A percentile compares a stretch with the other conserved stretches of the same genome.
Conservation (phyloP, 2,888 invertebrate genomes). For the Drosophila kuntzei region DNA sequence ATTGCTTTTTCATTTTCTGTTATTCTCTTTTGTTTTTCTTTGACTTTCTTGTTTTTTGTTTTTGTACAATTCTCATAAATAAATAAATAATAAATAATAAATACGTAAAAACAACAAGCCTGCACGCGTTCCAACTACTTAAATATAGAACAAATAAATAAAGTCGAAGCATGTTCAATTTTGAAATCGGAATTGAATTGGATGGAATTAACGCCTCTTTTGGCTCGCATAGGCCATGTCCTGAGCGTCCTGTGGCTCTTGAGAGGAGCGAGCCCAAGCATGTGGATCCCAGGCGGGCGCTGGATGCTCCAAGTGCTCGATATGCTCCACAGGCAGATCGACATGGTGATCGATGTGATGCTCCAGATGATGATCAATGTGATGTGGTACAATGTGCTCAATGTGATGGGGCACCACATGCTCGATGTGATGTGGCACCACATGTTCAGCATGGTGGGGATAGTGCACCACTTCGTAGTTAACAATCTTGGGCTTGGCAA, state of each 20-base stretch:
- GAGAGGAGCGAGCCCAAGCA: conserved; percentile 88
- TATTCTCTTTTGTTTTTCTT: conserved; percentile 29
- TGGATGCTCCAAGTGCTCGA: conserved; percentile 86
- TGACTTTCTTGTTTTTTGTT: conserved; percentile 45
- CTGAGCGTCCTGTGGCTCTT: conserved; percentile 84
- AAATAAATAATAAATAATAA: conserved; percentile 70
- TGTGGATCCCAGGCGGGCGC: conserved; percentile 86
- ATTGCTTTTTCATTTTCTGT: conserved; percentile 25
- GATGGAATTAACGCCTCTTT: conserved; percentile 61
- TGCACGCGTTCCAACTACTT: conserved; percentile 57
- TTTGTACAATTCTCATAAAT: conserved; percentile 72
- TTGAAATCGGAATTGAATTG: background rate
- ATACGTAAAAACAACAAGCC: conserved; percentile 54
- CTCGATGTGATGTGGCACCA: conserved; percentile 83
- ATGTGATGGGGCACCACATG: conserved; percentile 83
- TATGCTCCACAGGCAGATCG: conserved; percentile 86
- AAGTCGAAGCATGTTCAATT: conserved; percentile 55
- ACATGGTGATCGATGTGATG: conserved; percentile 87
- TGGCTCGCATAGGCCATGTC: conserved; percentile 85
- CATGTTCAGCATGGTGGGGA: conserved; percentile 86
- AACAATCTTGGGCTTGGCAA: conserved; percentile 93
- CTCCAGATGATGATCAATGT: conserved; percentile 84
- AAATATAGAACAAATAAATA: conserved; percentile 65
- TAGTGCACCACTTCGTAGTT: conserved; percentile 95
- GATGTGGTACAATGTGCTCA: conserved; percentile 84